Base-by-base conservation (phyloP, 2,797 vertebrate genomes). In the Sebastes oblongus region DNA sequence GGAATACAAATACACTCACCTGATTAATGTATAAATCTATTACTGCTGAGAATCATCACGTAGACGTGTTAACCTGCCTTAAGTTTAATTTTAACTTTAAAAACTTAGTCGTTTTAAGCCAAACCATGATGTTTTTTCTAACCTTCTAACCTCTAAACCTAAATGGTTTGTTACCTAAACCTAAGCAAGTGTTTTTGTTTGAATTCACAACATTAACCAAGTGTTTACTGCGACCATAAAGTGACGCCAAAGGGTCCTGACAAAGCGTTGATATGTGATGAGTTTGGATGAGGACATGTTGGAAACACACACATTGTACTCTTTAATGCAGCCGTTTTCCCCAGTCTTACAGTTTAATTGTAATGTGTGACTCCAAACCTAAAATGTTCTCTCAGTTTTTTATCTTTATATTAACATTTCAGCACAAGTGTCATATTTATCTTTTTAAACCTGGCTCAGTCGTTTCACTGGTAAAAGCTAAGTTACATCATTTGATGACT, bases 11-110 rank as follows among this genome's bases (percentile, higher is more conserved):
- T 13, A 27, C 64, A 86, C 86, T 85, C 81, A 73, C 71, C 81
- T 91, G 87, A 93, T 94, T 67, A 85, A 93, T 92, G 82, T 92
- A 90, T 81, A 91, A 89, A 93, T 89, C 90, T 89, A 81, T 95
- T 95, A 91, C 56, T 68, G 92, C 88, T 91, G 85, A 90, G 87
- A 91, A 90, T 92, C 91, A 92, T 91, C 91, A 22, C 91, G 91
- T 92, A 91, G 4, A 25, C 80, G n/a, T 20, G n/a, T 50, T 80
- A 85, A 91, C 91, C 72, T 30, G 34, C 29, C 60, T 76, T 75
- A 61, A 85, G 56, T 50, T 50, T 46, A 7, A 46, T 46, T 20
- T 50, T 50, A 0, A 50, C 42, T 50, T 8, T 50, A 50, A 0
- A 50, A 50, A 50, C 46, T 2, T 50, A 1, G 46, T 50, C 3